phyloP scores from a whole-genome alignment of 2,888 invertebrate genomes.

The Diaphora mendica region DNA sequence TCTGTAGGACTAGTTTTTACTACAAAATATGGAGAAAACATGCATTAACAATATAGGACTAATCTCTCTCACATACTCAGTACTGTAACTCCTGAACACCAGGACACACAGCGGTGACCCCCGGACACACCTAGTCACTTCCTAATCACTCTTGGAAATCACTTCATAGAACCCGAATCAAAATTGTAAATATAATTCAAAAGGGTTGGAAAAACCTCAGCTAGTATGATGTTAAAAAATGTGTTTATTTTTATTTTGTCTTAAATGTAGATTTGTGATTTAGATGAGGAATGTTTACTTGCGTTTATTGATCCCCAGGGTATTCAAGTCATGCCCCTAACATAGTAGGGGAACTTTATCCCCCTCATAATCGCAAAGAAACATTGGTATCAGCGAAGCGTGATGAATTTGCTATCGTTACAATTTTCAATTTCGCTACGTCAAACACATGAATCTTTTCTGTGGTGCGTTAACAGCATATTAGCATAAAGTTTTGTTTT shows the following conservation, averaged over 20 bases:
- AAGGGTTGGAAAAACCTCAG: not conserved
- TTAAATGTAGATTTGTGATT: not conserved
- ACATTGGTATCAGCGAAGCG: constrained; percentile 1
- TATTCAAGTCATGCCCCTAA: not conserved
- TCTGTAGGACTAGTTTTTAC: too few relatives aligned
- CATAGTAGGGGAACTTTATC: not conserved
- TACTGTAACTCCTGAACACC: too few relatives aligned
- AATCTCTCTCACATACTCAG: too few relatives aligned
- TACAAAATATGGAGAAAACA: too few relatives aligned
- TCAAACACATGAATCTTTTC: constrained; percentile 3
- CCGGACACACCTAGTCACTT: too few relatives aligned
- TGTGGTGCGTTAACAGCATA: not conserved
- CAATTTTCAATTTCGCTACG: not conserved
- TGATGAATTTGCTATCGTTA: constrained; percentile 4
- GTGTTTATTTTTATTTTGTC: not conserved
- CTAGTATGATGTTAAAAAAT: not conserved
- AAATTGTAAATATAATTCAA: too few relatives aligned
- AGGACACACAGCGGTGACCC: too few relatives aligned
- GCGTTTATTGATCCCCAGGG: not conserved
- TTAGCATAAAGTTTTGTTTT: not conserved
- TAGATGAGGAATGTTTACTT: not conserved
- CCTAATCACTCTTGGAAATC: too few relatives aligned
- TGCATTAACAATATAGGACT: too few relatives aligned
- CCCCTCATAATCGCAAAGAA: constrained; percentile 6
- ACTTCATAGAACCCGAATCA: too few relatives aligned